phyloP scores from a whole-genome alignment of 1,140 invertebrate species.

The Drosophila oshimai region DNA sequence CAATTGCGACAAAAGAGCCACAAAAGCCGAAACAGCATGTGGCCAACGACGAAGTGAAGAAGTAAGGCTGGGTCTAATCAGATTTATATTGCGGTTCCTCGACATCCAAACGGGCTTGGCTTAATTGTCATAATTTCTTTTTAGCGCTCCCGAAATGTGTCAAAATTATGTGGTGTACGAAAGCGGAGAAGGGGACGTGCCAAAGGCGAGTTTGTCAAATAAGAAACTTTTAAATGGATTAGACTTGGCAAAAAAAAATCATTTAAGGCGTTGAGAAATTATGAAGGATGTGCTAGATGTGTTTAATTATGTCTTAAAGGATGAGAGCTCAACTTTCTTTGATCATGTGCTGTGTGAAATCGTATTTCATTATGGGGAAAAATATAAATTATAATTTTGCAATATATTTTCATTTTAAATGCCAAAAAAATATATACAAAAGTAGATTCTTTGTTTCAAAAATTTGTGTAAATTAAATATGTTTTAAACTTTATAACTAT shows the following conservation, averaged over 20 bases:
- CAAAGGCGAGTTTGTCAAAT: background rate
- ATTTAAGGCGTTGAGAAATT: background rate
- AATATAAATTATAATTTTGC: no score
- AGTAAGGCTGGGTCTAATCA: slow-evolving; percentile 24
- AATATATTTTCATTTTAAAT: no score
- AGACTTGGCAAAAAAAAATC: background rate
- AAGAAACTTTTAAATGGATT: slow-evolving; percentile 5
- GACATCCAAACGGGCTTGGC: slow-evolving; percentile 31
- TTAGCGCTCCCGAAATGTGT: slow-evolving; percentile 29
- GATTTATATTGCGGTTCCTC: slow-evolving; percentile 58
- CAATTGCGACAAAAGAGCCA: slow-evolving; percentile 60
- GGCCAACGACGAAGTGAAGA: background rate
- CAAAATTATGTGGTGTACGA: background rate
- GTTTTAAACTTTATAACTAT: no score
- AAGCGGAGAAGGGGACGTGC: background rate
- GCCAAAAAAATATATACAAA: no score
- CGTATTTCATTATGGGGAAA: no score
- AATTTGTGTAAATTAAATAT: no score
- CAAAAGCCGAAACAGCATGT: slow-evolving; percentile 34
- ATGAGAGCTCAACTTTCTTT: background rate
- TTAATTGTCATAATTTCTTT: slow-evolving; percentile 74
- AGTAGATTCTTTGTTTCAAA: no score
- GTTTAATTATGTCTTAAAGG: slow-evolving; percentile 1
- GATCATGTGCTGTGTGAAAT: background rate
- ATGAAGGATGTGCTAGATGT: background rate